A percentile compares a stretch with the other conserved stretches of the same genome.
phyloP scores from a whole-genome alignment of 2,113 vertebrate genomes.

The Geococcyx californianus region DNA sequence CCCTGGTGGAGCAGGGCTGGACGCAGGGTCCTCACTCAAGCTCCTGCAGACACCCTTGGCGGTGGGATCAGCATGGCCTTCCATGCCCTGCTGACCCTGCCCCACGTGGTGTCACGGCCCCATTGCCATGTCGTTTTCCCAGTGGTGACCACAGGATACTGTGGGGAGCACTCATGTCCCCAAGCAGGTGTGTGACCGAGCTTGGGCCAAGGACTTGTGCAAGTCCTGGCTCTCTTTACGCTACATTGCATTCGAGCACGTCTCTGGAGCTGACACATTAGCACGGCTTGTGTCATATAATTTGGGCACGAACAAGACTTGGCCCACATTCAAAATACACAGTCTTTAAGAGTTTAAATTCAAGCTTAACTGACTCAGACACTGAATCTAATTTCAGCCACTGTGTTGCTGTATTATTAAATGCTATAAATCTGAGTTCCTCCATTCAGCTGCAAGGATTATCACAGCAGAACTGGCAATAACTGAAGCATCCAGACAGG shows the following conservation, averaged over 20 bases:
- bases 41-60: neutral
- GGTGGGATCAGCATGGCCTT: fast-evolving
- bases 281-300: neutral
- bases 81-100: fast-evolving
- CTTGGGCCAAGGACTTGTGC: neutral
- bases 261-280: neutral
- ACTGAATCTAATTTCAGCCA: neutral
- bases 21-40: fast-evolving
- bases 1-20: neutral
- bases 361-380: conserved; percentile 32
- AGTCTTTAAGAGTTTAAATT: conserved; percentile 34
- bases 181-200: neutral
- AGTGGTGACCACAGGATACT: neutral
- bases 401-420: neutral
- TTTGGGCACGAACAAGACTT: conserved; percentile 1
- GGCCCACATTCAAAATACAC: conserved; percentile 40
- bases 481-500: neutral
- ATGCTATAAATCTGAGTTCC: neutral
- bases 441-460: neutral
- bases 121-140: fast-evolving
- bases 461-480: neutral
- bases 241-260: fast-evolving
- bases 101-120: fast-evolving
- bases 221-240: neutral
- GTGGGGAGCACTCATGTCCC: neutral